Conservation (phyloP, 2,113 vertebrate species). For the Acinonyx jubatus region DNA sequence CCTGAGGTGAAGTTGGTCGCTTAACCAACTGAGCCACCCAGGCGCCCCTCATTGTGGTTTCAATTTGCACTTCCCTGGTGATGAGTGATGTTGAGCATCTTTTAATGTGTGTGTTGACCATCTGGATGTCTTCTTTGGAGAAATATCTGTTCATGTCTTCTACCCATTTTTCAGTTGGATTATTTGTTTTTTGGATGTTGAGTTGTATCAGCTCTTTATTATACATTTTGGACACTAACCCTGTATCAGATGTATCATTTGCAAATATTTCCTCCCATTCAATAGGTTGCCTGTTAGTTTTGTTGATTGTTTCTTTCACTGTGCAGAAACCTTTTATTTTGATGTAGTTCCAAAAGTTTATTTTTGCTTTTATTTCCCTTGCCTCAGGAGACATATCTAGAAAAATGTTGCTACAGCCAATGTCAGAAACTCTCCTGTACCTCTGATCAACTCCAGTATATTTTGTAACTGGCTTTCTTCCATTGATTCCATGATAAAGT, state of each 20-base stretch:
- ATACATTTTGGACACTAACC: background rate
- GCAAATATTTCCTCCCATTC: background rate
- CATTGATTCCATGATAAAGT: background rate
- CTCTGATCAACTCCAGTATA: background rate
- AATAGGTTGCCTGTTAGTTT: background rate
- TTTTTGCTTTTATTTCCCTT: background rate
- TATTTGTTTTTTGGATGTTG: background rate
- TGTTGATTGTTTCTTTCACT: background rate
- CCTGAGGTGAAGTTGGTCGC: no score
- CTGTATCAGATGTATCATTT: background rate
- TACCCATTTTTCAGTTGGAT: background rate
- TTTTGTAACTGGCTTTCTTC: background rate
- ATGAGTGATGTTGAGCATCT: background rate
- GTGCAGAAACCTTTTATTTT: background rate
- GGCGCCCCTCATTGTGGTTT: background rate
- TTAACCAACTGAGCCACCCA: no score
- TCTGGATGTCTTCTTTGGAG: background rate
- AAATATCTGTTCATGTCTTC: background rate
- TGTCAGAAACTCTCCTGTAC: background rate
- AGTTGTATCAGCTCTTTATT: background rate
- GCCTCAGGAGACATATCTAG: background rate
- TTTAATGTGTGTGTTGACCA: background rate
- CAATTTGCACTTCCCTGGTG: background rate
- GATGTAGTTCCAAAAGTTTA: background rate
- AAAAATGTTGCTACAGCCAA: background rate